Conservation (phyloP, 2,888 invertebrate species). For the Tholera decimalis region DNA sequence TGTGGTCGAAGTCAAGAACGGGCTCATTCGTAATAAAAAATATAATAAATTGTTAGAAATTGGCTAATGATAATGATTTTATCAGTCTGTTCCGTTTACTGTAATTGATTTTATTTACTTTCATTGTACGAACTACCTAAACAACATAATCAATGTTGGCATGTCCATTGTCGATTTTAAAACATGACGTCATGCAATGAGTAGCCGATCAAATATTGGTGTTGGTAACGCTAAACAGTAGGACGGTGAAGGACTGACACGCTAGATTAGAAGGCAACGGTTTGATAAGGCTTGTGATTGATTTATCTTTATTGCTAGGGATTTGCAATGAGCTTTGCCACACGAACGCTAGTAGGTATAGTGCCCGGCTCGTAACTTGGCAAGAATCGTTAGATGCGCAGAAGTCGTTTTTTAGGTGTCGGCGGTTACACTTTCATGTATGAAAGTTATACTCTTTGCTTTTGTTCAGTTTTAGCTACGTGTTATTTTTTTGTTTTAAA, state of each 20-base stretch:
- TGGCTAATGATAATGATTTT: no score
- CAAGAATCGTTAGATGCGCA: no score
- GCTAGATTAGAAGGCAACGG: conserved; percentile 21
- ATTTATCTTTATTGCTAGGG: conserved; percentile 19
- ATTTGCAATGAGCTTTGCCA: conserved; percentile 27
- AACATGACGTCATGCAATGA: conserved; percentile 35
- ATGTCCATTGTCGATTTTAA: not conserved
- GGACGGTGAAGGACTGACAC: conserved; percentile 8
- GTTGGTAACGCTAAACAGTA: not conserved
- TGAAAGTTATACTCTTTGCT: no score
- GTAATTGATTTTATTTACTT: not conserved
- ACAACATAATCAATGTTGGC: conserved; percentile 24
- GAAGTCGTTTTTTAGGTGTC: no score
- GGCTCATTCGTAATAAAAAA: no score
- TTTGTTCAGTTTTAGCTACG: no score
- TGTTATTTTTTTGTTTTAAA: no score
- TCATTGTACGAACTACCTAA: not conserved
- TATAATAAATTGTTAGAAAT: no score
- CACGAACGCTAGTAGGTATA: not conserved
- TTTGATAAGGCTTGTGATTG: conserved; percentile 20
- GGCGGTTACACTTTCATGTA: no score
- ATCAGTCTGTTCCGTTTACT: not conserved
- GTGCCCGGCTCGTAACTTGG: no score
- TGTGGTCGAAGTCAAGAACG: no score
- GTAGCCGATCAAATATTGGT: conserved; percentile 36